phyloP scores from a whole-genome alignment of 1,140 invertebrate genomes.

The Cardiocondyla obscurior region DNA sequence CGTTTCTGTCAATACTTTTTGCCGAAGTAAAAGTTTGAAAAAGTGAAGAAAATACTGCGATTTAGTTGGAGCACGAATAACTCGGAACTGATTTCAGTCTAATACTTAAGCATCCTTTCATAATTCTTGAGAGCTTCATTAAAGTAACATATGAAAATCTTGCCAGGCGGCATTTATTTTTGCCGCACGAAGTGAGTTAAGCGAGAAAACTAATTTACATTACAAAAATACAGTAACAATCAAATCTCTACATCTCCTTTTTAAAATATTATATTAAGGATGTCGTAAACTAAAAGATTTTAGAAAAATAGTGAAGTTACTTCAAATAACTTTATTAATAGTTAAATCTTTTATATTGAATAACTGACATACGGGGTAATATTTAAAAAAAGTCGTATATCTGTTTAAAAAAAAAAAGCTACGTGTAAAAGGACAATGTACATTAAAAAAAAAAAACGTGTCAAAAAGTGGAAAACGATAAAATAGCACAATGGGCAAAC shows the following conservation, averaged over 20 bases:
- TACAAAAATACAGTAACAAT: too few relatives aligned
- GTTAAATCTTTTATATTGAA: not conserved
- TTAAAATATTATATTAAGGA: too few relatives aligned
- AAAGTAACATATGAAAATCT: conserved; percentile 25
- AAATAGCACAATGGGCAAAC: too few relatives aligned
- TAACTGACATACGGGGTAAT: not conserved
- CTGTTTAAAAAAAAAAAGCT: not conserved
- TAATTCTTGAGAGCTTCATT: conserved; percentile 19
- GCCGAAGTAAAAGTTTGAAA: conserved; percentile 44
- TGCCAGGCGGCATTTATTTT: too few relatives aligned
- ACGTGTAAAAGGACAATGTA: not conserved
- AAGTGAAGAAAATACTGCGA: conserved; percentile 41
- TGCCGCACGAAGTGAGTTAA: too few relatives aligned
- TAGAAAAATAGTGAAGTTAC: not conserved
- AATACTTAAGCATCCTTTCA: conserved; percentile 17
- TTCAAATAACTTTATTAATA: not conserved
- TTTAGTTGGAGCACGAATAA: conserved; percentile 47
- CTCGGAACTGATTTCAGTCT: conserved; percentile 37
- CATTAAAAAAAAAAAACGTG: not conserved
- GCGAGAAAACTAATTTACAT: too few relatives aligned
- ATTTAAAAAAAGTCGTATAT: not conserved
- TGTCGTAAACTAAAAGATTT: not conserved
- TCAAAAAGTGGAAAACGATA: not conserved
- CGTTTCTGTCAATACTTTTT: conserved; percentile 49
- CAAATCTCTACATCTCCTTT: not conserved